Evolutionary conservation across 2,113 vertebrate species (phyloP).

Genomic region (Eudyptes chrysolophus): DNA sequence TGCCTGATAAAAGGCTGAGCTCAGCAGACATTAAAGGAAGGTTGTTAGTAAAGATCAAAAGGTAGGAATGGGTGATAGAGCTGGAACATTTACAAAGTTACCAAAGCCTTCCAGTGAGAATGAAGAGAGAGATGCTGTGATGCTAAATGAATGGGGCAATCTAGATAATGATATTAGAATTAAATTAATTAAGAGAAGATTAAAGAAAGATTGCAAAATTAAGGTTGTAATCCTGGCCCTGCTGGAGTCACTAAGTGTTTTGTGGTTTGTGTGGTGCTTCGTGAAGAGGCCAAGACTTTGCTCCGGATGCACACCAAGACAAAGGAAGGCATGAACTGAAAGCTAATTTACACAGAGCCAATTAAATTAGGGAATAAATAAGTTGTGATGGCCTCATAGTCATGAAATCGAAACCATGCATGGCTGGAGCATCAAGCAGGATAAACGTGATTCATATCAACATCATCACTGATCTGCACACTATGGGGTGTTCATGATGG

Average conservation of each 20-base stretch:
- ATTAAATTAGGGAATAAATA: not conserved
- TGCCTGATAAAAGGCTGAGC: conserved; percentile 40
- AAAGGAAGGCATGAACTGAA: not conserved
- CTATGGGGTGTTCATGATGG: not conserved
- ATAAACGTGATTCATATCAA: not conserved
- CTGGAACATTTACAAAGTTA: conserved; percentile 46
- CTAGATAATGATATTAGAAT: conserved; percentile 56
- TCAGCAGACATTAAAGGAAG: conserved; percentile 47
- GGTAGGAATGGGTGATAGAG: conserved; percentile 29
- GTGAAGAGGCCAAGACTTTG: not conserved
- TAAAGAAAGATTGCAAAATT: conserved; percentile 58
- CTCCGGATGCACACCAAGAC: not conserved
- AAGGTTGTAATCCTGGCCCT: not conserved
- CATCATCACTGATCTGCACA: not conserved
- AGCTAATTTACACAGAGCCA: not conserved
- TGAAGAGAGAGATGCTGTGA: conserved; percentile 18
- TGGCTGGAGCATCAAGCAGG: not conserved
- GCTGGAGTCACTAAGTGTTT: not conserved
- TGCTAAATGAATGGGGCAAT: conserved; percentile 40
- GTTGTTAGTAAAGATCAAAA: conserved; percentile 52
- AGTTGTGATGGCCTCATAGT: not conserved
- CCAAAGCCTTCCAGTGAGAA: conserved; percentile 30
- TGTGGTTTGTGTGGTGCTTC: not conserved
- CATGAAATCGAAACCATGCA: not conserved
- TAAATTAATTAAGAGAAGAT: conserved; percentile 65